These are phyloP conservation scores for Calephelis virginiensis DNA, from an alignment of 1,140 invertebrate species.

Conservation along the genomic window DNA sequence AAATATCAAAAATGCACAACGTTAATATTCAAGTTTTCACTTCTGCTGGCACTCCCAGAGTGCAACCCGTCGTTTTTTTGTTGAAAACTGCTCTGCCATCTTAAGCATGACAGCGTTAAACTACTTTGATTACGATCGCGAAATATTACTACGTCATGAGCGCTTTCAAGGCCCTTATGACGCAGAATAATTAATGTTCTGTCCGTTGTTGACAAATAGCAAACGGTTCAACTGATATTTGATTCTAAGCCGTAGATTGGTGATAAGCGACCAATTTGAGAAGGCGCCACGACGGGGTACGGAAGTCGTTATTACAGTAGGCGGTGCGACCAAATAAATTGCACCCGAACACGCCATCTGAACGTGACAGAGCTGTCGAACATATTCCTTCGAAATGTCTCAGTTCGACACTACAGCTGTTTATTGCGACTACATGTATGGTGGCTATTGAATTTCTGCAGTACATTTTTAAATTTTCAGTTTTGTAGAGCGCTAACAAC, in stretches of 20 bases:
- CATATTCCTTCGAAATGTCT: slow-evolving; percentile 72
- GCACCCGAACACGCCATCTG: slow-evolving; percentile 70
- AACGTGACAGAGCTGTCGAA: slow-evolving; percentile 74
- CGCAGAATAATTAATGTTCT: slow-evolving; percentile 9
- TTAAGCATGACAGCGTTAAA: no score
- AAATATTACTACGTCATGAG: not conserved
- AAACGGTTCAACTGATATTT: slow-evolving; percentile 63
- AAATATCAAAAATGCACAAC: no score
- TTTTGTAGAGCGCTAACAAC: not conserved
- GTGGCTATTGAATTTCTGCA: not conserved
- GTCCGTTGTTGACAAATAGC: slow-evolving; percentile 64
- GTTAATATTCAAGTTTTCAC: no score
- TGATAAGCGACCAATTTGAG: slow-evolving; percentile 77
- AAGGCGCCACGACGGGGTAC: slow-evolving; percentile 74
- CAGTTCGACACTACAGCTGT: slow-evolving; percentile 59
- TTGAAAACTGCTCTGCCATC: no score
- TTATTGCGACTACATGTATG: slow-evolving; percentile 23
- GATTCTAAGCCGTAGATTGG: slow-evolving; percentile 70
- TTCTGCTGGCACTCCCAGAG: no score
- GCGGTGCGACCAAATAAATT: slow-evolving; percentile 70
- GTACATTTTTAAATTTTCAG: not conserved
- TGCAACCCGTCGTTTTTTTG: no score
- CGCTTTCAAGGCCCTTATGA: not conserved
- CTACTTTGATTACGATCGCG: no score
- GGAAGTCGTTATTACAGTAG: slow-evolving; percentile 77